Evolutionary conservation across 2,797 vertebrate species (phyloP), one percentile per base, ranked within the genome.

Genomic region (Apogon talboti): DNA sequence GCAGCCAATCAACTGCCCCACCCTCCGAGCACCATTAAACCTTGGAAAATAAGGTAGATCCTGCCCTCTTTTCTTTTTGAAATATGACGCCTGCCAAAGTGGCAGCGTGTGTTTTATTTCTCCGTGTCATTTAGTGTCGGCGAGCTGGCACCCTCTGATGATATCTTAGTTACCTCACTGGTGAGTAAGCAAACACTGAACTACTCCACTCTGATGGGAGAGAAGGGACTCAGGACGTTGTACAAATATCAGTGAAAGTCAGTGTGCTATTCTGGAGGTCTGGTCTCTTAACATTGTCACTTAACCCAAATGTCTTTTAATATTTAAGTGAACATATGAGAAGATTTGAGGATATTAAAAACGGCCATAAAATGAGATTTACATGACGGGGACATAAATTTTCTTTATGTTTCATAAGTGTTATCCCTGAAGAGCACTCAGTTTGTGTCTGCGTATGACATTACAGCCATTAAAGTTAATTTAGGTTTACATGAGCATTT

Each of bases 1-100:
- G 74, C 75, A 83, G 83, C 64, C 85, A 87, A 76, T 89, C 78
- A 69, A 64, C 80, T 10, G 57, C 69, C 73, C 68, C 70, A 16
- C 79, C 80, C 66, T 71, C 50, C 18, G 74, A 83, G 21, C 47
- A 50, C 62, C 64, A 67, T 81, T 76, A 83, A 76, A 66, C 64
- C 54, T 66, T 53, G 28, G 54, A 47, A 64, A 62, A 74, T 57
- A 60, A 59, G 48, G 68, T 69, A 71, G 61, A 72, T 62, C 55
- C 45, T 59, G 49, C 54, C 60, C 45, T 4, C 5, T 77, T 79
- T 74, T 41, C 41, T 33, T 45, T 80, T 45, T 80, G 64, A 76
- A 74, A 62, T 62, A 56, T 50, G 72, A 80, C 14, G 66, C 72
- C 49, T 64, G 74, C 51, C 64, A 78, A 65, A 45, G 53, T 69